Evolutionary conservation across 1,140 invertebrate genomes (phyloP).

Genomic region (Gonioctena quinquepunctata): DNA sequence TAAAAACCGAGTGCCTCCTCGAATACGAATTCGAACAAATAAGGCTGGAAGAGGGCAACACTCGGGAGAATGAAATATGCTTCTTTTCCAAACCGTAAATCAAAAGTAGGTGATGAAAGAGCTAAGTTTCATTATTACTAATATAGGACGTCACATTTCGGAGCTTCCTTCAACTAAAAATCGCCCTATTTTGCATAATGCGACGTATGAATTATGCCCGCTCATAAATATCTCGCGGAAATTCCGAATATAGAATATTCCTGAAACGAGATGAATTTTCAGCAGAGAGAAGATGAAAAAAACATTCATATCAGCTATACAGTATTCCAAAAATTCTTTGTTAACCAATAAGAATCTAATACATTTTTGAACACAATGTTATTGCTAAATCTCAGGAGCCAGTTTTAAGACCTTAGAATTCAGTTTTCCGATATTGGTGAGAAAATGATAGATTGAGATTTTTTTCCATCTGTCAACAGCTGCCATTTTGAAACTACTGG

Average conservation of each 20-base stretch:
- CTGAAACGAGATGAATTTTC: background rate
- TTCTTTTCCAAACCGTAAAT: background rate
- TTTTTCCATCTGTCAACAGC: too few relatives aligned
- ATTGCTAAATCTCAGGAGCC: too few relatives aligned
- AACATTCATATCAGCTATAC: too few relatives aligned
- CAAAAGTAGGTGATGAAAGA: background rate
- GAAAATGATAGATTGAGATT: too few relatives aligned
- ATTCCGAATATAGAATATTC: conserved; percentile 1
- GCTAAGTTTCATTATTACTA: conserved; percentile 9
- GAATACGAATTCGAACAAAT: background rate
- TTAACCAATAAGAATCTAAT: too few relatives aligned
- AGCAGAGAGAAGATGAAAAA: too few relatives aligned
- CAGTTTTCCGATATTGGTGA: too few relatives aligned
- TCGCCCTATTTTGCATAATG: background rate
- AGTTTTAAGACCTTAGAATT: too few relatives aligned
- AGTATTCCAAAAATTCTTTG: too few relatives aligned
- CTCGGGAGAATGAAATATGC: background rate
- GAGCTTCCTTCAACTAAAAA: background rate
- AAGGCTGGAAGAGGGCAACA: background rate
- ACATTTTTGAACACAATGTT: too few relatives aligned
- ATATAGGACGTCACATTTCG: conserved; percentile 6
- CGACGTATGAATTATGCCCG: background rate
- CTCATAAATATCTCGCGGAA: background rate
- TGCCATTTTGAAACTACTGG: too few relatives aligned
- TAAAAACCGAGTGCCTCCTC: too few relatives aligned